Percentiles rank a stretch among this genome's conserved stretches.
Conservation (phyloP, 2,113 vertebrate species). For the Nymphicus hollandicus region DNA sequence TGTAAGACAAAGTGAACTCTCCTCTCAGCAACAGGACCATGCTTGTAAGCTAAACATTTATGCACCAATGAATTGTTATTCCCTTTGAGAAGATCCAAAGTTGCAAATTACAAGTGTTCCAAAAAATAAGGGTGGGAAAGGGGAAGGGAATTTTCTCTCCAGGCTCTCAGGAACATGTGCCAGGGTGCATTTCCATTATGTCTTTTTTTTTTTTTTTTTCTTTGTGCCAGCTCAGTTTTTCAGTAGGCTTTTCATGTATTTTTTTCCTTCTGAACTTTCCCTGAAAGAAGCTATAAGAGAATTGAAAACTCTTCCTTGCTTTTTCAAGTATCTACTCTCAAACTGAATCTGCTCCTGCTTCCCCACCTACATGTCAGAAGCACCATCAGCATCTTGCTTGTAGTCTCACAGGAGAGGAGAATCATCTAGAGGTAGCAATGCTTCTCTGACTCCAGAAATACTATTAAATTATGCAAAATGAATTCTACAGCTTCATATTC, state of each 20-base stretch:
- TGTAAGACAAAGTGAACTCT: neutral
- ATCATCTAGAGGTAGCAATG: neutral
- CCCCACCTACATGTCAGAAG: neutral
- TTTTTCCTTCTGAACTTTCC: neutral
- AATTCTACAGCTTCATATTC: neutral
- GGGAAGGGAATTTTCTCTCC: constrained; percentile 25
- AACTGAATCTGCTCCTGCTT: neutral
- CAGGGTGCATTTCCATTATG: neutral
- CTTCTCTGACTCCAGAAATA: neutral
- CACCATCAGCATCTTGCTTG: neutral
- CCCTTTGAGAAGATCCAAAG: constrained; percentile 10
- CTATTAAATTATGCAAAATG: neutral
- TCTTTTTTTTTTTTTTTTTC: neutral
- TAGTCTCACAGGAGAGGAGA: neutral
- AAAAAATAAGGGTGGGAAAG: constrained; percentile 24
- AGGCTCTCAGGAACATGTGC: neutral
- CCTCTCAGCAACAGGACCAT: constrained; percentile 1
- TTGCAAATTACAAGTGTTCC: neutral
- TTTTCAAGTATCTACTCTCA: neutral
- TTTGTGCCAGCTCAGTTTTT: neutral
- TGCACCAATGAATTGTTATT: neutral
- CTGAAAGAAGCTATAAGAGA: neutral
- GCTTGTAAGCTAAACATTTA: neutral
- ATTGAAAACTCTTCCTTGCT: neutral
- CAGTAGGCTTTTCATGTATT: neutral